Percentiles rank a stretch among this genome's conserved stretches.
Conservation (phyloP, 2,888 invertebrate genomes). For the Perizoma affinitatum region DNA sequence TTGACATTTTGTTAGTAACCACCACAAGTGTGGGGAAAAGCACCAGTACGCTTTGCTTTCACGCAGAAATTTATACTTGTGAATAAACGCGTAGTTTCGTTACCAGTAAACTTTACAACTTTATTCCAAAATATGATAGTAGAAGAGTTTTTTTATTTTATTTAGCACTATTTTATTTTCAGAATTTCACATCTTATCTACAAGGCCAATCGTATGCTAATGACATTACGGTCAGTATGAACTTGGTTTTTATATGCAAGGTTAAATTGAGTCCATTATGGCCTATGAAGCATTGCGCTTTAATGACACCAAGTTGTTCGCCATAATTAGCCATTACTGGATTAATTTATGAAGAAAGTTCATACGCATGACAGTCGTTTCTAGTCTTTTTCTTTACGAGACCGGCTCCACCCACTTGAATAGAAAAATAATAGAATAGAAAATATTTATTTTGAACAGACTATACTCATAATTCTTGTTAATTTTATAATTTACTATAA, state of each 20-base stretch:
- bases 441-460: too few species aligned
- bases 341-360: constrained; percentile 29
- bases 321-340: constrained; percentile 33
- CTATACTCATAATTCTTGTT: too few species aligned
- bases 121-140: background rate
- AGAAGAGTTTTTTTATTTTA: constrained; percentile 1
- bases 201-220: constrained; percentile 29
- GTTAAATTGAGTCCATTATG: constrained; percentile 55
- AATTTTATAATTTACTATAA: too few species aligned
- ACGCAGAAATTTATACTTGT: too few species aligned
- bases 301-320: constrained; percentile 45
- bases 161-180: constrained; percentile 6
- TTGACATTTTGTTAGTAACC: too few species aligned
- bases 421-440: too few species aligned
- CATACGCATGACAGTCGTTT: background rate
- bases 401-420: too few species aligned
- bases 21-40: too few species aligned
- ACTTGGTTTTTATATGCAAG: constrained; percentile 59
- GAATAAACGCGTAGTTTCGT: too few species aligned
- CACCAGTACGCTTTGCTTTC: too few species aligned
- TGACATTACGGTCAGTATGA: constrained; percentile 24
- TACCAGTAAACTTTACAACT: too few species aligned
- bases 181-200: constrained; percentile 11
- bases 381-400: constrained; percentile 11
- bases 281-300: constrained; percentile 59